phyloP scores from a whole-genome alignment of 2,888 invertebrate genomes.

The Tipula unca region DNA sequence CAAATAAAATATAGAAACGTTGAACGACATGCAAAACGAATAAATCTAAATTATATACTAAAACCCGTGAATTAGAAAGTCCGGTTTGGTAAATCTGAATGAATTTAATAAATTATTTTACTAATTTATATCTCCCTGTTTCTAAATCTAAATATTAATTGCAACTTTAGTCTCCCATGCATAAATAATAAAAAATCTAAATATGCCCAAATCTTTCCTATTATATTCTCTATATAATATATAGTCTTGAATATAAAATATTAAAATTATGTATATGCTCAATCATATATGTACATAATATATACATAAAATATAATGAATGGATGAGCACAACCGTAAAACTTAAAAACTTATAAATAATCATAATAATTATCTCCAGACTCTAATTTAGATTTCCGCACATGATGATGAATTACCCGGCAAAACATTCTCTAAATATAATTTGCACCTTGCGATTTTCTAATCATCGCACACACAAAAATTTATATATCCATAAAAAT shows the following conservation, averaged over 20 bases:
- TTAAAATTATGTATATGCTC: neutral
- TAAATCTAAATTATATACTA: neutral
- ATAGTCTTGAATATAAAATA: neutral
- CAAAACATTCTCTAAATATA: neutral
- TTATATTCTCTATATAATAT: neutral
- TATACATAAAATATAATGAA: neutral
- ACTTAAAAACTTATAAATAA: neutral
- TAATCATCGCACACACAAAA: neutral
- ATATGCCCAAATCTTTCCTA: neutral
- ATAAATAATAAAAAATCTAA: neutral
- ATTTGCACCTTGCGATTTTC: conserved; percentile 14
- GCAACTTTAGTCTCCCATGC: neutral
- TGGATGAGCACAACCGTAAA: neutral
- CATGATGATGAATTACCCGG: neutral
- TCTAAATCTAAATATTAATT: neutral
- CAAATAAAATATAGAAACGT: neutral
- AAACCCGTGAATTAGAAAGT: neutral
- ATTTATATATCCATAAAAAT: neutral
- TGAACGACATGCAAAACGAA: too few species aligned
- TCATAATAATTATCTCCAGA: neutral
- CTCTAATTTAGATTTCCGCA: conserved; percentile 14
- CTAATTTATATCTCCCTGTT: neutral
- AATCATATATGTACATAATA: neutral
- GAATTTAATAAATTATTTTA: neutral
- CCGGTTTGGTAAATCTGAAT: neutral